phyloP scores from a whole-genome alignment of 1,140 invertebrate species.

The Nephotettix cincticeps region DNA sequence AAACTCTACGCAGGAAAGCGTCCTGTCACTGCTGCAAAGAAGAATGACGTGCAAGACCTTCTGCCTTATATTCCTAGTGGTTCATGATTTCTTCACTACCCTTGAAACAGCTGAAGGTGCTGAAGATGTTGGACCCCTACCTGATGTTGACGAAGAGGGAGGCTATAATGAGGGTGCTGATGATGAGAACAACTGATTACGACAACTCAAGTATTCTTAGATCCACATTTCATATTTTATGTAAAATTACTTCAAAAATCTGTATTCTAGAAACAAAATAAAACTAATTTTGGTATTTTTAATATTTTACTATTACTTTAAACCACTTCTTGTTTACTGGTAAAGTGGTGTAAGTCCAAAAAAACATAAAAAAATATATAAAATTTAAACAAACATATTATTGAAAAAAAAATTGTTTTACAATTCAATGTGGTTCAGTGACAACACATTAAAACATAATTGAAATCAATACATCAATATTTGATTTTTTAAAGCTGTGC shows the following conservation, averaged over 20 bases:
- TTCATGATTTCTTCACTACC: constrained; percentile 27
- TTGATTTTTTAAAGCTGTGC: not conserved
- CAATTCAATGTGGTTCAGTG: not conserved
- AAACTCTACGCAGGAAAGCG: not conserved
- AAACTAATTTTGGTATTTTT: not conserved
- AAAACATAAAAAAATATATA: not conserved
- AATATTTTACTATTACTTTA: not conserved
- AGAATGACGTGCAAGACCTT: constrained; percentile 29
- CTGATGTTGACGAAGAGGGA: not conserved
- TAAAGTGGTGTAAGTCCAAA: constrained; percentile 3
- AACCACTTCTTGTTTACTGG: not conserved
- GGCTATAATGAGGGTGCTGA: too few species aligned
- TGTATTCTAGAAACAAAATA: not conserved
- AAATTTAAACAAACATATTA: too few species aligned
- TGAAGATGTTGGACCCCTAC: not conserved
- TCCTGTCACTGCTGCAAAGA: not conserved
- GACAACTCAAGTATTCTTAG: too few species aligned
- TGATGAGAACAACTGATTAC: not conserved
- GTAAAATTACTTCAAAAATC: not conserved
- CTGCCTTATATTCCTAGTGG: constrained; percentile 31
- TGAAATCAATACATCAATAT: not conserved
- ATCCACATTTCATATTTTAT: too few species aligned
- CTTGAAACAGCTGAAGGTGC: constrained; percentile 5
- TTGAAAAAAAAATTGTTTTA: not conserved
- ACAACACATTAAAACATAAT: not conserved